Percentiles rank a stretch among this genome's conserved stretches.
Evolutionary conservation across 2,797 vertebrate genomes (phyloP).

Genomic region (Acipenser oxyrinchus): DNA sequence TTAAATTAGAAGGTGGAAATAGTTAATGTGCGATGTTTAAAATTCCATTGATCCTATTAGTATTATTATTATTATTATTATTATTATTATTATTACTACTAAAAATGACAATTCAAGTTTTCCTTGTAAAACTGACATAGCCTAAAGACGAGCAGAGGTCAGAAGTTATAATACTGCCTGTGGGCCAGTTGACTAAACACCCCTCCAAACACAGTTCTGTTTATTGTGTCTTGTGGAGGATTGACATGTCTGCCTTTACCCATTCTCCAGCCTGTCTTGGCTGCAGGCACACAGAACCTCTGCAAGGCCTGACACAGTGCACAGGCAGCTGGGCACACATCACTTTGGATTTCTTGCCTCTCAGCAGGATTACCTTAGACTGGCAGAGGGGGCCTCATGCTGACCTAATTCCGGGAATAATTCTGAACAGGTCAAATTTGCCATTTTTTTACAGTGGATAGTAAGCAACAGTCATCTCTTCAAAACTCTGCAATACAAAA

Average conservation of each 20-base stretch:
- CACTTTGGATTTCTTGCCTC: conserved; percentile 32
- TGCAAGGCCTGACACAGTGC: conserved; percentile 11
- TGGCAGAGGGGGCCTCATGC: conserved; percentile 31
- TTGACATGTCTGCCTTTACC: conserved; percentile 34
- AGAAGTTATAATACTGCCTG: conserved; percentile 43
- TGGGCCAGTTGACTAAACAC: conserved; percentile 26
- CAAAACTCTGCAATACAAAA: conserved; percentile 48
- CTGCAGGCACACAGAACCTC: conserved; percentile 32
- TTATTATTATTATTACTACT: too few species aligned
- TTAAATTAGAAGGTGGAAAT: conserved; percentile 4
- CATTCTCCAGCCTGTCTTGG: conserved; percentile 35
- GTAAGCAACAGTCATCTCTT: conserved; percentile 28
- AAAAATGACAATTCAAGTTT: conserved; percentile 15
- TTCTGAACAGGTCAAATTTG: conserved; percentile 37
- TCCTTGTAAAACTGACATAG: conserved; percentile 38
- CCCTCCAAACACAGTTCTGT: conserved; percentile 35
- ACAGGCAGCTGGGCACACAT: conserved; percentile 22
- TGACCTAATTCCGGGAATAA: conserved; percentile 44
- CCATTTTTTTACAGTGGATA: conserved; percentile 32
- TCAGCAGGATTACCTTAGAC: conserved; percentile 33
- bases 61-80: conserved; percentile 8
- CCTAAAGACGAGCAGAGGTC: conserved; percentile 30
- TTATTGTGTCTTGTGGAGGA: conserved; percentile 40
- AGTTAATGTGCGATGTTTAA: conserved; percentile 34
- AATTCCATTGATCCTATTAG: conserved; percentile 32